A percentile compares a stretch with the other conserved stretches of the same genome.
These are phyloP conservation scores for Psittacula cyanocephala DNA, from an alignment of 2,113 vertebrate species.

Conservation along the genomic window DNA sequence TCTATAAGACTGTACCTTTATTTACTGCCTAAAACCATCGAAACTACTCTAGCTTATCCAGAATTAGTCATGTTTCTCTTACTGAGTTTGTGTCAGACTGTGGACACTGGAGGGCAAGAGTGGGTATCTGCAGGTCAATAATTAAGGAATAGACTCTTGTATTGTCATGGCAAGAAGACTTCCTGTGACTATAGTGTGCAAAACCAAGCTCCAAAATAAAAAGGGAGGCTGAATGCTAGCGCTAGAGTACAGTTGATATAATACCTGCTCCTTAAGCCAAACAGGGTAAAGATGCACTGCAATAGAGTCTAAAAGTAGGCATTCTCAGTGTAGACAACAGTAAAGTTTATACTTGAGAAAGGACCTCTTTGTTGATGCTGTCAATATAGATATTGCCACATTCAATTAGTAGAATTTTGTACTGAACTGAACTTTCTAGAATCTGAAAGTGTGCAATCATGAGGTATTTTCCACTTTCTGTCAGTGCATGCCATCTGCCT, in stretches of 20 bases:
- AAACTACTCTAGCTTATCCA: not conserved
- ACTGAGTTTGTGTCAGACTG: not conserved
- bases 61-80: not conserved
- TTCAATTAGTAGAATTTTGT: not conserved
- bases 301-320: not conserved
- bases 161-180: not conserved
- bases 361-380: not conserved
- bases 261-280: not conserved
- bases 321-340: not conserved
- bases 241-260: not conserved
- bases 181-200: not conserved
- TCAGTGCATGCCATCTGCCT: not conserved
- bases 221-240: not conserved
- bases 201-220: not conserved
- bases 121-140: not conserved
- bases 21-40: not conserved
- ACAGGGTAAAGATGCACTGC: not conserved
- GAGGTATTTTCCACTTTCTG: not conserved
- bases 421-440: not conserved
- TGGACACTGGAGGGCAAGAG: not conserved
- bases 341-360: not conserved
- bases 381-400: not conserved
- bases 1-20: not conserved
- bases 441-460: not conserved
- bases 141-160: not conserved